Percentiles rank a stretch among this genome's conserved stretches.
phyloP scores from a whole-genome alignment of 2,113 vertebrate species.

The Trogon surrucura region DNA sequence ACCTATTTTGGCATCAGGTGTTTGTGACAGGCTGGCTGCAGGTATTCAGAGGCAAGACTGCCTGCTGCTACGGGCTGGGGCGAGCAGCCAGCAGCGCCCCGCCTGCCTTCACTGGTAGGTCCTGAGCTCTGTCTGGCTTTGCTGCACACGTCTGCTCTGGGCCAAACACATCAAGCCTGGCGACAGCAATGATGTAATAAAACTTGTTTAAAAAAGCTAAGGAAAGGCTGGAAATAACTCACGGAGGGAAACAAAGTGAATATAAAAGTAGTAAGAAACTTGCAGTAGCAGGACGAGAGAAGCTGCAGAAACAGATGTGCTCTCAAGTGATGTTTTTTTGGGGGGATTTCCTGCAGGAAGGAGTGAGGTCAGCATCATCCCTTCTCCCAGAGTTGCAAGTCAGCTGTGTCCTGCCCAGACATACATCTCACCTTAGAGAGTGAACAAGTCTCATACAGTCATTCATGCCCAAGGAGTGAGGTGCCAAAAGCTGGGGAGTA shows the following conservation, averaged over 20 bases:
- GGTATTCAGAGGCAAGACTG: background rate
- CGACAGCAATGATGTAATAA: background rate
- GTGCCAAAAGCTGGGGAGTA: background rate
- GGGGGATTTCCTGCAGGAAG: background rate
- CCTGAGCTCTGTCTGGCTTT: background rate
- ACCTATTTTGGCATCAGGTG: background rate
- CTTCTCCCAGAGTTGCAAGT: background rate
- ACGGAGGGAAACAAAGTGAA: background rate
- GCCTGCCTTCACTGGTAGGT: background rate
- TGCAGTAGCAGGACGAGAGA: background rate
- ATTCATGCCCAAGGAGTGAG: background rate
- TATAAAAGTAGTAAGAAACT: background rate
- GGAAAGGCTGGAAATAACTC: slow-evolving; percentile 28
- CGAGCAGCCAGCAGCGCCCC: background rate
- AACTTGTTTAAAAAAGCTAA: background rate
- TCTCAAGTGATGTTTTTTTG: background rate
- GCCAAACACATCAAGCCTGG: background rate
- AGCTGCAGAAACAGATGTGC: background rate
- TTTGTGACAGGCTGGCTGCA: background rate
- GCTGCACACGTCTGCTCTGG: background rate
- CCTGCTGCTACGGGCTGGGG: background rate
- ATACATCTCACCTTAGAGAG: background rate
- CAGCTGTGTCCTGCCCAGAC: fast-evolving
- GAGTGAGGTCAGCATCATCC: background rate
- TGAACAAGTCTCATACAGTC: background rate